Conservation (phyloP, 2,113 vertebrate species). For the Sinosuthora webbiana region DNA sequence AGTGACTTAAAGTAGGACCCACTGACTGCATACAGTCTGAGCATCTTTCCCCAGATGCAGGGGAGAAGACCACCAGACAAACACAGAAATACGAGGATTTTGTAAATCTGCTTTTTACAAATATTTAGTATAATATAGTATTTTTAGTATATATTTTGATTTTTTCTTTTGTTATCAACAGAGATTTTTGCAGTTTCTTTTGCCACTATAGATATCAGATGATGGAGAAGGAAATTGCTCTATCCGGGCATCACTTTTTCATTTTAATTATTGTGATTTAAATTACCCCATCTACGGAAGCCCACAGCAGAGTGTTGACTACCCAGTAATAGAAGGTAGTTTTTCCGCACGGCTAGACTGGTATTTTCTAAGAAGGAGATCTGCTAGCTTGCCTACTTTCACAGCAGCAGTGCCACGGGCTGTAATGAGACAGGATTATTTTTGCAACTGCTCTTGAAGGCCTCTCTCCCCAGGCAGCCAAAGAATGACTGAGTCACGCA, state of each 20-base stretch:
- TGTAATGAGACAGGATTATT: constrained; percentile 37
- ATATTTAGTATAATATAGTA: neutral
- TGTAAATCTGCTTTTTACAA: neutral
- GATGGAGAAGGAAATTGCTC: neutral
- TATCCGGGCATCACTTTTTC: neutral
- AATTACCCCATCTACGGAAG: neutral
- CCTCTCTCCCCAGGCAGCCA: neutral
- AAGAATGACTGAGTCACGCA: constrained; percentile 41
- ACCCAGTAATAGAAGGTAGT: neutral
- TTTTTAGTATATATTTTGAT: neutral
- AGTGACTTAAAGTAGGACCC: neutral
- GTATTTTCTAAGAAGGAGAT: constrained; percentile 50
- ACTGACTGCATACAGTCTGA: neutral
- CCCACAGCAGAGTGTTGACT: neutral
- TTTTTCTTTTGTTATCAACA: neutral
- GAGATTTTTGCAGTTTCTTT: neutral
- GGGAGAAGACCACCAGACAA: neutral
- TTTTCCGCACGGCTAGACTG: constrained; percentile 26
- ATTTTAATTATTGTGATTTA: constrained; percentile 35
- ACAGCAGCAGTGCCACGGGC: constrained; percentile 29
- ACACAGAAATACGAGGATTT: neutral
- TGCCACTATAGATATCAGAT: neutral
- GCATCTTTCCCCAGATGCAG: neutral
- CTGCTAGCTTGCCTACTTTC: constrained; percentile 50
- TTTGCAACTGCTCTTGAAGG: constrained; percentile 23